Conservation (phyloP, 1,140 invertebrate genomes). For the Orius insidiosus region DNA sequence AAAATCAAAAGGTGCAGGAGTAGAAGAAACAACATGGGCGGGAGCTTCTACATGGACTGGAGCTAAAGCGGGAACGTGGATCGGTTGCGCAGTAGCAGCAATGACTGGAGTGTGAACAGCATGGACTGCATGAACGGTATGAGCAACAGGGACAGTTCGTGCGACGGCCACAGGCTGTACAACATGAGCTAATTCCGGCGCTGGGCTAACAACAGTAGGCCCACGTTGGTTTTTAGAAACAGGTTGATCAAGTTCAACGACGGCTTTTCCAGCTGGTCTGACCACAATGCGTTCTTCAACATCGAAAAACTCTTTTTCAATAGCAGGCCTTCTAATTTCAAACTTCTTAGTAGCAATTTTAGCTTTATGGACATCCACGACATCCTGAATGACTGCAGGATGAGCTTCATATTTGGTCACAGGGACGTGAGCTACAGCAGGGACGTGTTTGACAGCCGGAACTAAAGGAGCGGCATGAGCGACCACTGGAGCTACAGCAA, state of each 20-base stretch:
- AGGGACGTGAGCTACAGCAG: conserved; percentile 31
- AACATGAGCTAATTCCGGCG: conserved; percentile 18
- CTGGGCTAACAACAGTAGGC: conserved; percentile 26
- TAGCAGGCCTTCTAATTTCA: conserved; percentile 40
- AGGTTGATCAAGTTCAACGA: conserved; percentile 40
- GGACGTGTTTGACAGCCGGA: conserved; percentile 31
- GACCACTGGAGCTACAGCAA: conserved; percentile 24
- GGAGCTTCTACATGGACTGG: conserved; percentile 1
- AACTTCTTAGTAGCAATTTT: conserved; percentile 31
- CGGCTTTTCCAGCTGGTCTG: conserved; percentile 40
- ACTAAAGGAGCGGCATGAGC: conserved; percentile 25
- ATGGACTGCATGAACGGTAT: conserved; percentile 5
- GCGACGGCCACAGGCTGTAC: conserved; percentile 16
- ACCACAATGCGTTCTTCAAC: conserved; percentile 42
- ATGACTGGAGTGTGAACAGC: conserved; percentile 2
- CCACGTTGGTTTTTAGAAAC: conserved; percentile 37
- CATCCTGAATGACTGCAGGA: conserved; percentile 32
- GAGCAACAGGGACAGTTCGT: neutral
- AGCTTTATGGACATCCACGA: conserved; percentile 34
- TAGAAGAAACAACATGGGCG: neutral
- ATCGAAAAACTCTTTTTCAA: conserved; percentile 47
- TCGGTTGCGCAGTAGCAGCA: conserved; percentile 3
- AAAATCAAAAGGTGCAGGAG: conserved; percentile 1
- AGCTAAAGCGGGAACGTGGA: neutral
- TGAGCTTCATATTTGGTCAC: conserved; percentile 32